Evolutionary conservation across 2,888 invertebrate genomes (phyloP), one percentile per base, ranked within the genome.

Genomic region (Drosophila antonietae): DNA sequence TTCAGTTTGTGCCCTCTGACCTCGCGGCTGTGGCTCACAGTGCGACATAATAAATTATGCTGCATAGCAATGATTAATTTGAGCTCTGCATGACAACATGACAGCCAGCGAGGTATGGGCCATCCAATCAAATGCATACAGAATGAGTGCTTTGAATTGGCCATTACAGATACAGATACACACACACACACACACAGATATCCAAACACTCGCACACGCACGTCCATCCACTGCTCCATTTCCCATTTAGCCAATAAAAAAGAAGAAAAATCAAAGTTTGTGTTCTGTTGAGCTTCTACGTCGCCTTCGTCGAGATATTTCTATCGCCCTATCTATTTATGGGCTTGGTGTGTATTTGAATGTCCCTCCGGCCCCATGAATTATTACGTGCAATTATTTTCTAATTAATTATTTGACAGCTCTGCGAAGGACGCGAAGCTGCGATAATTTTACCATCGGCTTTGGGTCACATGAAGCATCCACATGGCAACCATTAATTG

Each of bases 41-140:
- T 89, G 84, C 83, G 86, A 87, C 89, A 90, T 89, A 90, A 87
- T 87, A 90, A 87, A 87, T 87, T 90, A 87, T 90, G 89, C 84
- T 87, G 84, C 89, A 83, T 72, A 75, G 74, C 89, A 71, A 90
- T 87, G 86, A 87, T 87, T 87, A 87, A 87, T 87, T 86, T 76
- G 87, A 73, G 81, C 81, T 80, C 73, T 81, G 87, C 72, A 83
- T 83, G 75, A 74, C 59, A 65, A 83, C 84, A 77, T 88, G 89
- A 87, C 87, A 82, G 73, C 39, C 69, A 63, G 28, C 53, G 59
- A 53, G 75, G 68, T 57, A 49, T 35, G 70, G 75, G 56, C 67
- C 68, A 68, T 64, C 66, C 68, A 86, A 85, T 88, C 84, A 86
- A 89, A 85, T 89, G 89, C 84, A 85, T 85, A 80, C 80, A 46